Base-by-base conservation (phyloP, 2,113 vertebrate genomes). In the Mandrillus leucophaeus region DNA sequence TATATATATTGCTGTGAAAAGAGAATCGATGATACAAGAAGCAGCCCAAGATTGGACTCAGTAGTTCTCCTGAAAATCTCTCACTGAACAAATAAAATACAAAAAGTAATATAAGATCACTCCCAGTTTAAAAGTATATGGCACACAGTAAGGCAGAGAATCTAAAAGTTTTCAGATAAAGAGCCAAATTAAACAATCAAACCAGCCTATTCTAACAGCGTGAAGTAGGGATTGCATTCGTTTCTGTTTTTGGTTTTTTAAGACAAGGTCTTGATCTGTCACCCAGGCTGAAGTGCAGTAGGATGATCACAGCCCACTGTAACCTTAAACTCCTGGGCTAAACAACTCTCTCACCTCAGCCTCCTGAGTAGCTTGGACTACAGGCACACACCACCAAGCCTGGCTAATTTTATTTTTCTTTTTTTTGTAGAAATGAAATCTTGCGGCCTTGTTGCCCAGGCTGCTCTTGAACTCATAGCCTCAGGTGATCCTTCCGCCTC, bases 161-260 rank as follows among this genome's bases (percentile, higher is more conserved):
- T 82, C 79, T 73, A 64, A 50, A 94, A 83, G 11, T 86, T 83
- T 86, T 59, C 81, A 93, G 50, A 61, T 55, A 95, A 92, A 48
- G 75, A 96, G 48, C 48, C n/a, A 80, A 88, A 86, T 87, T 79
- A 73, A 93, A 88, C 68, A 95, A n/a, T 48, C 79, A 96, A 95
- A 50, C 66, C 50, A 96, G 16, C 88, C 50, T 91, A 80, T 25
- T 92, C 18, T 27, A 88, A 57, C 0, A 75, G 11, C n/a, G 68
- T 83, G 9, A 86, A 93, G 20, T 55, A 35, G 45, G 17, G 38
- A 80, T 32, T 55, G 30, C 68, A 75, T 70, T 90, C 78, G 70
- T 8, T 68, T 35, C 66, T n/a, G 30, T 8, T 68, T n/a, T 18
- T 68, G 30, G 6, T 68, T 35, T 68, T 68, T 68, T 68, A 6